Conservation (phyloP, 2,888 invertebrate genomes). For the Dasysyrphus albostriatus region DNA sequence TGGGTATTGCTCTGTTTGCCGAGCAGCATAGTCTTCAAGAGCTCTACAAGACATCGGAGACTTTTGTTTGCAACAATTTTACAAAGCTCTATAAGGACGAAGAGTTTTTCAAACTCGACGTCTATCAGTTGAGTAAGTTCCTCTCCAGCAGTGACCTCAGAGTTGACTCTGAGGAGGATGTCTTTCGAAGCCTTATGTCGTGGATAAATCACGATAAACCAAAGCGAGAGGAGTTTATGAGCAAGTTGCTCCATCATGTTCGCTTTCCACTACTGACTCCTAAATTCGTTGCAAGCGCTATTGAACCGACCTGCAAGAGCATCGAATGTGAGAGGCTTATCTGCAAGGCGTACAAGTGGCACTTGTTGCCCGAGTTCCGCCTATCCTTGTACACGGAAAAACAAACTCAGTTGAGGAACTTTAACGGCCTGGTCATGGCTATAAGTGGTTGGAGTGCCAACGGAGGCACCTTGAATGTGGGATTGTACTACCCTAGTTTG, state of each 20-base stretch:
- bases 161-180: slow-evolving; percentile 27
- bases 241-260: slow-evolving; percentile 4
- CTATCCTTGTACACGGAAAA: background rate
- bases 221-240: background rate
- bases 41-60: background rate
- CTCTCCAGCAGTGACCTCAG: slow-evolving; percentile 8
- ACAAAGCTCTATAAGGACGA: background rate
- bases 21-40: slow-evolving; percentile 6
- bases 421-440: background rate
- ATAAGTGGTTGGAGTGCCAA: slow-evolving; percentile 21
- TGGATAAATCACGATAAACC: slow-evolving; percentile 30
- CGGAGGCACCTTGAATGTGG: background rate
- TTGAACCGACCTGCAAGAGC: slow-evolving; percentile 10
- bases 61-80: slow-evolving; percentile 13
- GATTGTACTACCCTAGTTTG: background rate
- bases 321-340: slow-evolving; percentile 13
- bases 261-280: slow-evolving; percentile 23
- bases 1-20: slow-evolving; percentile 37
- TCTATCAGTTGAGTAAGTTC: slow-evolving; percentile 13
- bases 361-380: slow-evolving; percentile 14
- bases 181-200: slow-evolving; percentile 17
- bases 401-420: slow-evolving; percentile 11
- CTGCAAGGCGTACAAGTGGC: slow-evolving; percentile 25
- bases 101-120: slow-evolving; percentile 30
- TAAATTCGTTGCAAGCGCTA: background rate